phyloP scores from a whole-genome alignment of 2,888 invertebrate species.

The Polia nebulosa region DNA sequence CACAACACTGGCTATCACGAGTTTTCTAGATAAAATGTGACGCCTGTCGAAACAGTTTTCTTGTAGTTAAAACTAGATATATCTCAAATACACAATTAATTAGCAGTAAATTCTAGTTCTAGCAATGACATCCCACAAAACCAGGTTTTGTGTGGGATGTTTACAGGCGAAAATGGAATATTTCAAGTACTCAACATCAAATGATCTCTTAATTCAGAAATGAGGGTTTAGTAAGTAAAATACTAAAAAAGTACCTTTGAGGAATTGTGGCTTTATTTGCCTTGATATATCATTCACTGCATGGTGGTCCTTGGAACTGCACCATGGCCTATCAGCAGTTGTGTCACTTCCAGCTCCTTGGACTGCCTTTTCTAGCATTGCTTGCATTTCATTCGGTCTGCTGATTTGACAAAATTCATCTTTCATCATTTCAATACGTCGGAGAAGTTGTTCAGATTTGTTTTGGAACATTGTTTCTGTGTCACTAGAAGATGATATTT shows the following conservation, averaged over 20 bases:
- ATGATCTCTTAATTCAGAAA: not conserved
- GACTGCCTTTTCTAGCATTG: not conserved
- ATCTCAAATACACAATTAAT: no score
- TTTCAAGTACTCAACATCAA: not conserved
- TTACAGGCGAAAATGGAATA: no score
- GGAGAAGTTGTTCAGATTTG: conserved; percentile 7
- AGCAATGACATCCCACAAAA: no score
- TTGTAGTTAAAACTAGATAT: no score
- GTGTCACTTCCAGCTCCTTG: conserved; percentile 13
- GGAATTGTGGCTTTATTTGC: not conserved
- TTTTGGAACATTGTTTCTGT: conserved; percentile 19
- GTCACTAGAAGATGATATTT: conserved; percentile 19
- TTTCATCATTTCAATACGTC: conserved; percentile 1
- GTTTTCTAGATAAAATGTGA: no score
- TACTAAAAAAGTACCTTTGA: conserved; percentile 10
- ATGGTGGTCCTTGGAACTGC: conserved; percentile 2
- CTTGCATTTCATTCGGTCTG: not conserved
- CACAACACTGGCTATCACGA: no score
- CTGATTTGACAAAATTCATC: conserved; percentile 12
- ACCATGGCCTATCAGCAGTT: conserved; percentile 9
- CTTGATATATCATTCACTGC: conserved; percentile 2
- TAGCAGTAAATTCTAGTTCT: no score
- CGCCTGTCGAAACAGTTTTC: no score
- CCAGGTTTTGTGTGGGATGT: no score
- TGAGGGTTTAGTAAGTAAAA: not conserved